A percentile compares a stretch with the other conserved stretches of the same genome.
Conservation (phyloP, 2,113 vertebrate genomes). For the Potamarius usumacintae region DNA sequence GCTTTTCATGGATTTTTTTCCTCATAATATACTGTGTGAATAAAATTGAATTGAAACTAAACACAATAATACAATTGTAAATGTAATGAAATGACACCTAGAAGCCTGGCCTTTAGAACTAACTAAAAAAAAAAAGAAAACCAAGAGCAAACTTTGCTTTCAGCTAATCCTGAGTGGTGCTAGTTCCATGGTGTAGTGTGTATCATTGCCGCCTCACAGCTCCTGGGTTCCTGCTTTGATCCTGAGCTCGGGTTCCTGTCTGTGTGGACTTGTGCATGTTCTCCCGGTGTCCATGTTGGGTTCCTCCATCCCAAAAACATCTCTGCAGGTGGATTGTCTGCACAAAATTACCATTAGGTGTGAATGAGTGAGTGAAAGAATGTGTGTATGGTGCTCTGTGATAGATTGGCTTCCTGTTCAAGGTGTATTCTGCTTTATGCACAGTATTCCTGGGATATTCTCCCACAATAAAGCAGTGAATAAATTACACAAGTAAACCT, state of each 20-base stretch:
- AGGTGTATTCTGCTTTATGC: neutral
- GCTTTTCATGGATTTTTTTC: too few relatives aligned
- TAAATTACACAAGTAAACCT: neutral
- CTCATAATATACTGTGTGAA: too few relatives aligned
- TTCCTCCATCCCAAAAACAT: neutral
- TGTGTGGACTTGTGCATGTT: neutral
- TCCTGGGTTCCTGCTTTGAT: neutral
- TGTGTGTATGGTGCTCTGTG: neutral
- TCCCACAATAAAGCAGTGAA: neutral
- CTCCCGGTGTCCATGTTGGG: neutral
- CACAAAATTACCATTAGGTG: neutral
- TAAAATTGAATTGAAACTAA: too few relatives aligned
- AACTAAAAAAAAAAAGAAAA: too few relatives aligned
- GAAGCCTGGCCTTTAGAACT: too few relatives aligned
- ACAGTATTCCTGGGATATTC: neutral
- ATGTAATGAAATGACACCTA: too few relatives aligned
- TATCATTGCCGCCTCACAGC: neutral
- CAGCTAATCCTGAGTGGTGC: neutral
- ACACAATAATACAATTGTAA: too few relatives aligned
- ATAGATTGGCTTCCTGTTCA: neutral
- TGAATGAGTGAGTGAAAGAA: neutral
- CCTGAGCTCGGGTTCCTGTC: neutral
- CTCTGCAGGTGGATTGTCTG: neutral
- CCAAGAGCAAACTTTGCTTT: neutral
- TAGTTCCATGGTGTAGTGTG: neutral